Base-by-base conservation (phyloP, 2,113 vertebrate genomes). In the Entomyzon cyanotis region DNA sequence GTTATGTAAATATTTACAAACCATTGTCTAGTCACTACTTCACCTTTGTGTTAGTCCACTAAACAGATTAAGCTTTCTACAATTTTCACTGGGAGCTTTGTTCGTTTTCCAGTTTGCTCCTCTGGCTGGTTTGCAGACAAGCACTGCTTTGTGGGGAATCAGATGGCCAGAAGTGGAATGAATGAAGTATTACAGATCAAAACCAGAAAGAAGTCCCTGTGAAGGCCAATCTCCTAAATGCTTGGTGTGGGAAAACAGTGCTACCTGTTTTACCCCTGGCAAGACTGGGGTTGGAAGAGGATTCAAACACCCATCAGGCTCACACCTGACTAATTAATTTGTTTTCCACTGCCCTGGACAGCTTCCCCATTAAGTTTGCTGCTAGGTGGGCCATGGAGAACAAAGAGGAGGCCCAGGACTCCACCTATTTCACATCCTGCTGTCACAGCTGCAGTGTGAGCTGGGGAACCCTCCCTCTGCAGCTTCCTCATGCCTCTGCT, bases 1-100 rank as follows among this genome's bases (percentile, higher is more conserved):
- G 18, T 44, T 44, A 53, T 46, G 42, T 74, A 93, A 93, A 85
- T 79, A 69, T 87, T 91, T 93, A 71, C 69, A 88, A 83, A 37
- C 62, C 30, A 25, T 39, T 60, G 5, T 56, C 49, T 49, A 62
- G 27, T 58, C 46, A 75, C 30, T 17, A 18, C 62, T 91, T 79
- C 41, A 65, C 33, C 59, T 92, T 92, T 9, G 2, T 0, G 1
- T 62, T 86, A 93, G 70, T 84, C 83, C 50, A 30, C 83, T 84
- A 86, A 86, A 86, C 1, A 2, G 86, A 86, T 90, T 93, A 86
- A 74, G 35, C 47, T 63, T 90, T 82, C 67, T 19, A 23, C 3
- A 9, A 1, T 85, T 92, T 74, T 89, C 63, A 50, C 30, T 35
- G 64, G 8, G 21, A 86, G 50, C 30, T 85, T n/a, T 77, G 31